phyloP scores from a whole-genome alignment of 2,888 invertebrate genomes.

The Yponomeuta malinellus region DNA sequence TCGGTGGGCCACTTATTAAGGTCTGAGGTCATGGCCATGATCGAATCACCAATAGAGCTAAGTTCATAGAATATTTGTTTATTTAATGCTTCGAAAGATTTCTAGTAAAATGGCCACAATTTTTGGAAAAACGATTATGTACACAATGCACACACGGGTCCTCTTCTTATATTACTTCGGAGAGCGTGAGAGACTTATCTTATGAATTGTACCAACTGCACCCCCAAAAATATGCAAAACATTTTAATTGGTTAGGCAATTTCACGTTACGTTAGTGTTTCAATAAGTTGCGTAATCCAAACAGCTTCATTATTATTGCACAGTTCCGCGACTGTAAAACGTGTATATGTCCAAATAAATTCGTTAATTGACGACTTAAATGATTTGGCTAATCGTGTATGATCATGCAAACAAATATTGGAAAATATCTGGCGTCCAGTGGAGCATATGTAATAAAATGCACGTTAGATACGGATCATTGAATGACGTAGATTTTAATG shows the following conservation, averaged over 20 bases:
- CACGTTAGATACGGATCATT: background rate
- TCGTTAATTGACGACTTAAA: background rate
- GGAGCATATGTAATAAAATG: background rate
- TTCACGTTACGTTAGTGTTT: constrained; percentile 3
- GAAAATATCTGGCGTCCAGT: background rate
- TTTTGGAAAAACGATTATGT: background rate
- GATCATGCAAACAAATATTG: background rate
- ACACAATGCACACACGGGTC: background rate
- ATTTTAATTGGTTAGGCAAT: background rate
- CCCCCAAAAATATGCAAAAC: background rate
- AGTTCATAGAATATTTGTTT: background rate
- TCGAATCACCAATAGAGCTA: constrained; percentile 13
- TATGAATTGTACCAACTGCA: background rate
- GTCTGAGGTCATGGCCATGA: constrained; percentile 7
- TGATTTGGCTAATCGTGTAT: background rate
- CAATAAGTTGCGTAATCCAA: background rate
- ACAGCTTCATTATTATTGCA: background rate
- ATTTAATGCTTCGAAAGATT: background rate
- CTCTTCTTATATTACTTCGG: no score
- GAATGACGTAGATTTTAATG: background rate
- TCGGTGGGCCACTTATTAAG: background rate
- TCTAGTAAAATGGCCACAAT: background rate
- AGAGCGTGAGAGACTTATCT: background rate
- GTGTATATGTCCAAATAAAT: background rate
- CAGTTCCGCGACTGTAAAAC: background rate